These are phyloP conservation scores for Parambassis ranga DNA, from an alignment of 2,797 vertebrate genomes.

Conservation along the genomic window DNA sequence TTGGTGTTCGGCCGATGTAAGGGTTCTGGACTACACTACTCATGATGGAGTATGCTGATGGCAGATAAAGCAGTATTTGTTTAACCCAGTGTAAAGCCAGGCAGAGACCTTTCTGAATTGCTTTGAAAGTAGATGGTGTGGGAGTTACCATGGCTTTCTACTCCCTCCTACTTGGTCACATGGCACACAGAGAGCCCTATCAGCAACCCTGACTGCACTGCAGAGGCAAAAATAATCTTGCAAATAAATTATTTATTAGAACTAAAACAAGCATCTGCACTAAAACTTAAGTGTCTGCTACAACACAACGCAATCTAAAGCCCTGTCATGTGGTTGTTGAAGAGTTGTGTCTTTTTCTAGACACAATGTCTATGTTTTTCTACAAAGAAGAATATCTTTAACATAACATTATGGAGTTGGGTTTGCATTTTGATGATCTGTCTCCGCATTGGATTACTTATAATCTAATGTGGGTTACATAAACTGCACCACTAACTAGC, in stretches of 20 bases:
- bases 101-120: not conserved
- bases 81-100: not conserved
- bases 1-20: conserved; percentile 73
- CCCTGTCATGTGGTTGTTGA: conserved; percentile 32
- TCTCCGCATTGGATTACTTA: too few species aligned
- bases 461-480: too few species aligned
- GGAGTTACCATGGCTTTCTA: conserved; percentile 5
- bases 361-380: too few species aligned
- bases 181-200: conserved; percentile 75
- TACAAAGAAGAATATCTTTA: too few species aligned
- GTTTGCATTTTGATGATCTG: too few species aligned
- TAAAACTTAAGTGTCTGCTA: conserved; percentile 79
- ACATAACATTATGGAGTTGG: too few species aligned
- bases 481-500: too few species aligned
- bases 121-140: conserved; percentile 2
- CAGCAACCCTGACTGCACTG: conserved; percentile 77
- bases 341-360: not conserved
- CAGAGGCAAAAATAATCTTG: conserved; percentile 69
- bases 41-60: conserved; percentile 45
- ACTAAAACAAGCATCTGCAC: conserved; percentile 63
- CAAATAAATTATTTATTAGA: conserved; percentile 89
- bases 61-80: conserved; percentile 20
- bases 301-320: conserved; percentile 39
- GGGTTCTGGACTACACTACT: conserved; percentile 77
- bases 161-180: conserved; percentile 57